Conservation (phyloP, 1,140 invertebrate genomes). For the Brevipalpus yothersi region DNA sequence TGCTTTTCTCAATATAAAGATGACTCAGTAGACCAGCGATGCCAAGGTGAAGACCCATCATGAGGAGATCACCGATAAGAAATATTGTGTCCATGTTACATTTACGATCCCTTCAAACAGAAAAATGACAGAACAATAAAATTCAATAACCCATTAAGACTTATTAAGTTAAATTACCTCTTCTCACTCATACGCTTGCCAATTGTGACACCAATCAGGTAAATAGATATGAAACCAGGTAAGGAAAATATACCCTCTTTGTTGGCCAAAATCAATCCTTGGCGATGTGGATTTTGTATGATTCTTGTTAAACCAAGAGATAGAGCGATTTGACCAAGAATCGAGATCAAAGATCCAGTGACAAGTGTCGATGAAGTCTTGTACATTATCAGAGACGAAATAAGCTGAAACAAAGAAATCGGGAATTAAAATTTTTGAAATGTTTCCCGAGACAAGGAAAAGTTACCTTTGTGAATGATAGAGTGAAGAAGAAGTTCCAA, state of each 20-base stretch:
- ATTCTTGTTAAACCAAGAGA: constrained; percentile 34
- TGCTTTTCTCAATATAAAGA: constrained; percentile 28
- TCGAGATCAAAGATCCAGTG: neutral
- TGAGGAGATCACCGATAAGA: constrained; percentile 1
- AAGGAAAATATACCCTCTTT: constrained; percentile 64
- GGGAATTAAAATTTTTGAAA: neutral
- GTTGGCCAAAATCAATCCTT: constrained; percentile 47
- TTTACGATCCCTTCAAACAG: neutral
- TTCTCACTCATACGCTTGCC: constrained; percentile 27
- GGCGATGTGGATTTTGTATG: constrained; percentile 35
- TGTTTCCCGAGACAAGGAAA: neutral
- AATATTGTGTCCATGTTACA: constrained; percentile 12
- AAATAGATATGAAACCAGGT: constrained; percentile 56
- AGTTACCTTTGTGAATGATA: constrained; percentile 46
- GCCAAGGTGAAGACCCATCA: constrained; percentile 20
- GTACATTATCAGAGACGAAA: neutral
- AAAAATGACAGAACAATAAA: neutral
- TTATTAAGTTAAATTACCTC: neutral
- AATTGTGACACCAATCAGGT: constrained; percentile 41
- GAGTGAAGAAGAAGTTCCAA: constrained; percentile 90
- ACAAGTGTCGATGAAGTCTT: neutral
- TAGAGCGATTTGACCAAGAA: constrained; percentile 20
- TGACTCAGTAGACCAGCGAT: constrained; percentile 23
- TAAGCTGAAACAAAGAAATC: neutral
- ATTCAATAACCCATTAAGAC: neutral